Evolutionary conservation across 2,888 invertebrate species (phyloP), one percentile per base, ranked within the genome.

Genomic region (Cryptocheilus praepositus): DNA sequence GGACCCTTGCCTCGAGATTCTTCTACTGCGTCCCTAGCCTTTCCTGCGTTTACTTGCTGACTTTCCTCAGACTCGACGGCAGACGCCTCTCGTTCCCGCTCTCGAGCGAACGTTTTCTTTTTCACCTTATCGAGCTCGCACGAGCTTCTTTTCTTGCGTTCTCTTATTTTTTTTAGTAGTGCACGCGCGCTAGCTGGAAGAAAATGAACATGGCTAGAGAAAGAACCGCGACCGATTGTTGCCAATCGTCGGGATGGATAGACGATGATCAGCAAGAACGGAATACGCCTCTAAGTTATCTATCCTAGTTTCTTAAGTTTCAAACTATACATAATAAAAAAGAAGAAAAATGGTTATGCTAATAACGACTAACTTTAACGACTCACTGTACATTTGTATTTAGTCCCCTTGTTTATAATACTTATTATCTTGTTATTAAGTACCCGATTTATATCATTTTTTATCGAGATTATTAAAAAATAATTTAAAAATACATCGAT

Each of bases 381-480:
- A 82, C 81, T 81, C 85, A 83, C 79, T 88, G 88, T 88, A 88
- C 88, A 88, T 88, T 88, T 88, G 88, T 88, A 88, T 88, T 86
- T 88, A 88, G 88, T 85, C 84, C 83, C 84, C 86, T 86, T 88
- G 88, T 88, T 88, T 88, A 88, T 88, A 88, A 87, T 86, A 88
- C 87, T 85, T 88, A 88, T 88, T 87, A 88, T 85, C 86, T 88
- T 88, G 88, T 89, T 89, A 87, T 87, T 88, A 88, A 88, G 88
- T 88, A 86, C 82, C 83, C 87, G 81, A 88, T 89, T 89, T 89
- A 86, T 89, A 88, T 88, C 88, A 89, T 89, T 89, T 88, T 89
- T 88, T 88, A 88, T 88, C 85, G 84, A 88, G 87, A 88, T 88
- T 87, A 88, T 89, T 88, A 89, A 89, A 89, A 88, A 89, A 88